These are phyloP conservation scores for Tor tambroides DNA, from an alignment of 2,113 vertebrate species.

Conservation along the genomic window DNA sequence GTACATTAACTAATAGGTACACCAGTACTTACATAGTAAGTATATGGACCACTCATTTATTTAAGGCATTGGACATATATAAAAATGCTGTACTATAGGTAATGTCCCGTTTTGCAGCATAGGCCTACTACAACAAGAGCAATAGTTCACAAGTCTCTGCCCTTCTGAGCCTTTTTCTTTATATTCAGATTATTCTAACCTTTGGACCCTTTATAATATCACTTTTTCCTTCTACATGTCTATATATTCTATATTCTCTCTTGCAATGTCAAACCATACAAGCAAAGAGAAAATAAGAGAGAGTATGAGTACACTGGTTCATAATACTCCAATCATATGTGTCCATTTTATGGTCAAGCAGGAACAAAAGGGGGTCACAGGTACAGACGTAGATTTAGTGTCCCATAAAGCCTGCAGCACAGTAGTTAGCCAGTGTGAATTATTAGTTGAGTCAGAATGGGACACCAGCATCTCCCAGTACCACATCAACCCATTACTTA, in stretches of 20 bases:
- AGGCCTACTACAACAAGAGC: background rate
- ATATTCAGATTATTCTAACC: slow-evolving; percentile 39
- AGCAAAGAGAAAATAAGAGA: background rate
- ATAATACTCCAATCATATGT: background rate
- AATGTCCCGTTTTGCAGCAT: background rate
- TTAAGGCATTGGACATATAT: no score
- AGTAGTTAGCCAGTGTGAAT: slow-evolving; percentile 26
- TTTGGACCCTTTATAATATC: background rate
- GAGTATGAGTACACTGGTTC: background rate
- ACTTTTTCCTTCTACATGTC: background rate
- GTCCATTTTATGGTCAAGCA: slow-evolving; percentile 21
- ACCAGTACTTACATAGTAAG: no score
- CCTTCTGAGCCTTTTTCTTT: background rate
- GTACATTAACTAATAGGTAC: no score
- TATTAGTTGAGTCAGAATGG: slow-evolving; percentile 17
- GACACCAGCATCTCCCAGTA: slow-evolving; percentile 30
- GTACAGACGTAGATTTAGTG: slow-evolving; percentile 32
- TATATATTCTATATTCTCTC: slow-evolving; percentile 5
- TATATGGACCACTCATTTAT: no score
- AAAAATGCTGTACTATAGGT: no score
- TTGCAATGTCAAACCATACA: background rate
- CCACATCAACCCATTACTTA: slow-evolving; percentile 34
- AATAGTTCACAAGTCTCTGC: background rate
- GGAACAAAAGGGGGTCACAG: slow-evolving; percentile 32
- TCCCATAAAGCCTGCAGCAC: slow-evolving; percentile 31